Percentiles rank a stretch among this genome's conserved stretches.
Evolutionary conservation across 2,888 invertebrate genomes (phyloP).

Genomic region (Stenichneumon culpator): DNA sequence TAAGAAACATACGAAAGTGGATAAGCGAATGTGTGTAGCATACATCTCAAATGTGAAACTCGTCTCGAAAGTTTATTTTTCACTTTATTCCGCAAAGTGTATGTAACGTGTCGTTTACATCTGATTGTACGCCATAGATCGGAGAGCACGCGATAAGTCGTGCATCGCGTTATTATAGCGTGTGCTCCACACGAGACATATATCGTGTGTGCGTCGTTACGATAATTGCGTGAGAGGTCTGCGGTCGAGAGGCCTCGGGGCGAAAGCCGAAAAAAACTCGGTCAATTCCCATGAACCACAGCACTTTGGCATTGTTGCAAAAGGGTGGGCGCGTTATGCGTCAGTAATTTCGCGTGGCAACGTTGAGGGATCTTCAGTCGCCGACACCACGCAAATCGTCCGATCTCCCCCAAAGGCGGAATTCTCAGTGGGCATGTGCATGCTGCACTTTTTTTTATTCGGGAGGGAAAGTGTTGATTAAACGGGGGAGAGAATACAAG

Average conservation of each 20-base stretch:
- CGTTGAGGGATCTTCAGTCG: constrained; percentile 39
- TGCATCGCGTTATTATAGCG: constrained; percentile 13
- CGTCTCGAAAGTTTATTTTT: not conserved
- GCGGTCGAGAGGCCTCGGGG: constrained; percentile 43
- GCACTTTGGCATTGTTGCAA: constrained; percentile 53
- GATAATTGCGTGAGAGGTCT: constrained; percentile 71
- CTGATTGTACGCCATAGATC: not conserved
- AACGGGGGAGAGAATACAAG: constrained; percentile 32
- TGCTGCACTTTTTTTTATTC: constrained; percentile 38
- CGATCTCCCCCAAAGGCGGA: constrained; percentile 42
- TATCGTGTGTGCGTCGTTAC: constrained; percentile 56
- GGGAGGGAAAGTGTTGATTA: constrained; percentile 46
- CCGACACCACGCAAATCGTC: constrained; percentile 50
- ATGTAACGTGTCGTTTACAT: not conserved
- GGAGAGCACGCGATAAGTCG: constrained; percentile 47
- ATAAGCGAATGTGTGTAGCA: too few species aligned
- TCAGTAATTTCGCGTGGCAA: constrained; percentile 63
- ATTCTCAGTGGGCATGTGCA: constrained; percentile 50
- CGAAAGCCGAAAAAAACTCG: constrained; percentile 70
- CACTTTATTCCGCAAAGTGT: not conserved
- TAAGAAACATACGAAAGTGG: too few species aligned
- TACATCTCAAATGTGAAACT: not conserved
- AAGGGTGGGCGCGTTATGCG: constrained; percentile 61
- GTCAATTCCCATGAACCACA: constrained; percentile 67
- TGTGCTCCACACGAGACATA: constrained; percentile 44